Conservation (phyloP, 2,797 vertebrate genomes). For the Squalus acanthias region DNA sequence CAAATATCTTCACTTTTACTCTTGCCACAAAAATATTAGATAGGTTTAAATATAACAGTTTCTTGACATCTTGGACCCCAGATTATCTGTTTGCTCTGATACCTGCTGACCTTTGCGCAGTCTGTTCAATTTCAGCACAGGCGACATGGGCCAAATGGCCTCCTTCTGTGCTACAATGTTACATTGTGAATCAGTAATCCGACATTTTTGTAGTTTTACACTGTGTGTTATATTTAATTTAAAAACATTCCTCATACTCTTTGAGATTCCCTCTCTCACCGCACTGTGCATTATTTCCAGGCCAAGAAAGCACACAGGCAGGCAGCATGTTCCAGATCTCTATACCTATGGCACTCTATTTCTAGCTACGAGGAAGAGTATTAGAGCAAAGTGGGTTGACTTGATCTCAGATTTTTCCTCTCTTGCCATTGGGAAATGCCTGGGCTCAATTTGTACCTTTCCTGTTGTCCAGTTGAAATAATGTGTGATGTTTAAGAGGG, state of each 20-base stretch:
- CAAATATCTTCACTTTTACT: not conserved
- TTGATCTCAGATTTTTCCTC: not conserved
- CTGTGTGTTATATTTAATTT: not conserved
- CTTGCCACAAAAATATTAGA: not conserved
- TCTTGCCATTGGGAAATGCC: not conserved
- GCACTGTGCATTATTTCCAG: not conserved
- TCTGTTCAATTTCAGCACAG: not conserved
- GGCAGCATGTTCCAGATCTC: not conserved
- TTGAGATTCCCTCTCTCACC: not conserved
- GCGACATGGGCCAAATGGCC: not conserved
- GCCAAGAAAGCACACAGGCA: not conserved
- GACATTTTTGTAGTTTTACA: not conserved
- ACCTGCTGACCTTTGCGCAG: not conserved
- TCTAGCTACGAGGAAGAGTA: not conserved
- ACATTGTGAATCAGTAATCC: not conserved
- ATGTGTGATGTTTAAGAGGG: not conserved
- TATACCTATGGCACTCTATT: not conserved
- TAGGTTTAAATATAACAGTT: not conserved
- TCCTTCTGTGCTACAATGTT: not conserved
- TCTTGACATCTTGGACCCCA: not conserved
- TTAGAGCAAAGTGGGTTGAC: not conserved
- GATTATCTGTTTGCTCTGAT: not conserved
- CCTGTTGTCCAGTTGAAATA: not conserved
- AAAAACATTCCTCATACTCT: not conserved
- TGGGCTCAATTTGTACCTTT: not conserved